phyloP scores from a whole-genome alignment of 2,888 invertebrate species.

The Perizoma affinitatum region DNA sequence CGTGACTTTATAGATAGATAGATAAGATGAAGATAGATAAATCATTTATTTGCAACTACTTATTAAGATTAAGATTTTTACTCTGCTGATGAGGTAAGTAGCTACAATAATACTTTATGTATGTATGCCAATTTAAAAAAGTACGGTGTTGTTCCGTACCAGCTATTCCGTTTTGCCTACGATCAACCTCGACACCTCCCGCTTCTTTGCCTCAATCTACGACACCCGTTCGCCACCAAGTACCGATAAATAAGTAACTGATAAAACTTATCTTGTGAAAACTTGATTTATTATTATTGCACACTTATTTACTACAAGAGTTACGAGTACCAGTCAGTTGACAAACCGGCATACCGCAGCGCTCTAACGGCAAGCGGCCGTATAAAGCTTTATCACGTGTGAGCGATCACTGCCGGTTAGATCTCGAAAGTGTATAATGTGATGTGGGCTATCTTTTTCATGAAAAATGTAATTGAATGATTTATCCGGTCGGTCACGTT shows the following conservation, averaged over 20 bases:
- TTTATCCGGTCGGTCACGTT: constrained; percentile 81
- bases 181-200: not conserved
- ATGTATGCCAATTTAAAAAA: too few species aligned
- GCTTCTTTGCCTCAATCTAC: constrained; percentile 8
- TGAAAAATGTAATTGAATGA: constrained; percentile 81
- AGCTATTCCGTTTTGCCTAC: constrained; percentile 9
- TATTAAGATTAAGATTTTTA: too few species aligned
- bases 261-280: constrained; percentile 47
- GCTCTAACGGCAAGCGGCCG: constrained; percentile 37
- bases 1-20: too few species aligned
- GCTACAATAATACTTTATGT: too few species aligned
- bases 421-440: constrained; percentile 46
- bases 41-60: too few species aligned
- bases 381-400: constrained; percentile 44
- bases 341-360: constrained; percentile 45
- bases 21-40: too few species aligned
- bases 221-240: constrained; percentile 9
- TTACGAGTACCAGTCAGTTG: constrained; percentile 43
- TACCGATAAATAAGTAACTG: constrained; percentile 37
- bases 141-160: not conserved
- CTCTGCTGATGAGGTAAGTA: too few species aligned
- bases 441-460: constrained; percentile 54
- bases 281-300: constrained; percentile 46
- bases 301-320: constrained; percentile 30
- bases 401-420: constrained; percentile 42